Base-by-base conservation (phyloP, 1,140 invertebrate genomes). In the Trichogramma pretiosum region DNA sequence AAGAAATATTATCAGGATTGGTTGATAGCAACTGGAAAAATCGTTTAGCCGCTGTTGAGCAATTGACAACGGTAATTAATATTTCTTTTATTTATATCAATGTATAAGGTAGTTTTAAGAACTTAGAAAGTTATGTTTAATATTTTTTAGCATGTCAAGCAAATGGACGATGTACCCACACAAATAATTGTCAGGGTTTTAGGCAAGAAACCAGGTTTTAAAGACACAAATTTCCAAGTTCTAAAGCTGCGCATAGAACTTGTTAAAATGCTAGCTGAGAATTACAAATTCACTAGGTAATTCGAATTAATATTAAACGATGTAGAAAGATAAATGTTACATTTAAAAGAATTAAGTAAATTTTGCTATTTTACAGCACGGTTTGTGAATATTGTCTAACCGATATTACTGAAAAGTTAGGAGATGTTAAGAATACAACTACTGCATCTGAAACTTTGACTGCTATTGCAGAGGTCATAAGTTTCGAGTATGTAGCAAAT, bases 211-310 rank as follows among this genome's bases (percentile, higher is more conserved):
- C 90, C 92, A 1, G 92, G 92, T 4, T 76, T 94, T 0, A 93
- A 91, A 60, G 92, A 95, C 57, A 93, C 84, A 41, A 94, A 95
- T 69, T 90, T 93, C 50, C 90, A 94, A 77, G 89, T 93, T 10
- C 67, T 93, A n/a, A 92, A 92, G 64, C 68, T 83, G 2, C 81
- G 84, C 55, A 62, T 95, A 9, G 89, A 93, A 53, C 76, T 84
- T 10, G 74, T 93, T 7, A 84, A 85, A 56, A 76, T 77, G 47
- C 72, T 93, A 14, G 84, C 86, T 0, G 82, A 89, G 63, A 87
- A 83, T 58, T 82, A 82, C 56, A 72, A 79, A 1, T 75, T 89
- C 54, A 81, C 84, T 2, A 77, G 73, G 73, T 82, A 70, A 73
- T 70, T n/a, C n/a, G 63, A 87, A 83, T 58, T 82, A 82, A 56